Evolutionary conservation across 2,888 invertebrate genomes (phyloP), one percentile per base, ranked within the genome.

Genomic region (Tribolium freemani): DNA sequence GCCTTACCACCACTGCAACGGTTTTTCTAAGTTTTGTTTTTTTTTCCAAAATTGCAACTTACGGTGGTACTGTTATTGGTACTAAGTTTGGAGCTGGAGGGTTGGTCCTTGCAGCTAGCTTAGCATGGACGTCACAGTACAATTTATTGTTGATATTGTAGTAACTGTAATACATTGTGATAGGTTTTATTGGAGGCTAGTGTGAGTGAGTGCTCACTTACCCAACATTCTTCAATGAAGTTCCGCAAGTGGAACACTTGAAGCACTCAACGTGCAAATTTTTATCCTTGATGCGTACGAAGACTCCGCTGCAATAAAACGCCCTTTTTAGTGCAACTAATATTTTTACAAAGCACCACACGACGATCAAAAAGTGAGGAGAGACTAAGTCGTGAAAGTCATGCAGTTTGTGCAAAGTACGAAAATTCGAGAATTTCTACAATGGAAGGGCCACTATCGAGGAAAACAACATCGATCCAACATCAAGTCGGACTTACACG

Each of bases 231-330:
- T 98, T 98, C 81, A 98, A 89, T 56, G 96, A 96, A 60, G 94
- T 90, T 79, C 98, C 97, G 87, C 98, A 98, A 66, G 96, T 97
- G 75, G 95, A 92, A 87, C 98, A 98, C 88, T 96, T 97, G 92
- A 98, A 98, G 88, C 98, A 98, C 84, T 97, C 97, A 79, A 97
- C 96, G 89, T 98, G 98, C 80, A 99, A 90, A 84, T 97, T 97
- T 89, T 96, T 96, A 84, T 98, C 98, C 91, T 96, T 97, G 88
- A 98, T 97, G 86, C 96, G 93, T 77, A 98, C 98, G 90, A 99
- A 99, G 77, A 98, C 97, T 79, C 99, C 99, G 82, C 98, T 99
- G 87, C 71, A 89, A 88, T 5, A 60, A 69, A 13, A 54, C 21
- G 21, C n/a, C 6, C 3, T 38, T 38, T 3, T 38, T 9, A 38